Percentiles rank a stretch among this genome's conserved stretches.
Evolutionary conservation across 2,888 invertebrate species (phyloP).

Genomic region (Synergus laeviventris): DNA sequence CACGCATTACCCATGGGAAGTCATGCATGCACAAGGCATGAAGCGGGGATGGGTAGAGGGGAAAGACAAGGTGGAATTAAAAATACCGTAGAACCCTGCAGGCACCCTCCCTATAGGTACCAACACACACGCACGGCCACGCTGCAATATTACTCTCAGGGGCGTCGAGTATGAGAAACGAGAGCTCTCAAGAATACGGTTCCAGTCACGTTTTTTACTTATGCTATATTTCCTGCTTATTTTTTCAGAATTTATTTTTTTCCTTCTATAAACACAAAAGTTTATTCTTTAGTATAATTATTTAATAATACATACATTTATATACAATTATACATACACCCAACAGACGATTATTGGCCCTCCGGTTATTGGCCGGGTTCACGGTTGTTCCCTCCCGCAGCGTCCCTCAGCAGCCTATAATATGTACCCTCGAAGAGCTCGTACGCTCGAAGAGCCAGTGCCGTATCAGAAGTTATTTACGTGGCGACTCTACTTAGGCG

Average conservation of each 20-base stretch:
- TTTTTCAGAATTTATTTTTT: not conserved
- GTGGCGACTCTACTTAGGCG: too few species aligned
- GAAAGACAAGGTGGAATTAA: conserved; percentile 60
- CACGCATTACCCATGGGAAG: conserved; percentile 55
- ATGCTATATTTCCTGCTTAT: not conserved
- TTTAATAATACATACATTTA: too few species aligned
- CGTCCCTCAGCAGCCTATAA: too few species aligned
- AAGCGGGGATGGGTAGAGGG: conserved; percentile 51
- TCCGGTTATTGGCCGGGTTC: too few species aligned
- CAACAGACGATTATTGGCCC: too few species aligned
- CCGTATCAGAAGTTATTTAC: too few species aligned
- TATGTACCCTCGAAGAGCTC: too few species aligned
- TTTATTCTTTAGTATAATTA: too few species aligned
- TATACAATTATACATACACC: too few species aligned
- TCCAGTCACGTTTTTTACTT: conserved; percentile 12
- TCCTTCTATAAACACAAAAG: too few species aligned
- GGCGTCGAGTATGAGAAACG: conserved; percentile 56
- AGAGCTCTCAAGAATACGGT: conserved; percentile 12
- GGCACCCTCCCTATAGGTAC: conserved; percentile 12
- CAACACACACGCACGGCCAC: not conserved
- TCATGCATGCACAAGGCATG: conserved; percentile 42
- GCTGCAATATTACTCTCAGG: conserved; percentile 48
- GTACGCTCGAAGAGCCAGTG: too few species aligned
- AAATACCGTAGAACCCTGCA: conserved; percentile 62
- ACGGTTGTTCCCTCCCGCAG: too few species aligned